Evolutionary conservation across 2,888 invertebrate genomes (phyloP).

Genomic region (Agrilus mali): DNA sequence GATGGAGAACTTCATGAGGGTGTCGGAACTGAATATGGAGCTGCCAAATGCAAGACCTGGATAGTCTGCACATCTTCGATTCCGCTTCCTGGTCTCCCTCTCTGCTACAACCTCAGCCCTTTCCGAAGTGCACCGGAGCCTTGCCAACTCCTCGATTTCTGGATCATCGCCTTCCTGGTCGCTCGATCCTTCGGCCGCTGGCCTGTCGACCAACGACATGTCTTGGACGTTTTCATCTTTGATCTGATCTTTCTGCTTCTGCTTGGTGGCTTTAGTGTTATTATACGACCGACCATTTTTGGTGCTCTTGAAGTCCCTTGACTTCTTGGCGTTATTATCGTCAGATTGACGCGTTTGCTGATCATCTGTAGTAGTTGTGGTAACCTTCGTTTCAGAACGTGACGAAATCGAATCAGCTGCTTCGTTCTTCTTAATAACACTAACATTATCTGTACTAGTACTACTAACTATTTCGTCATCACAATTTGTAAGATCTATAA

Average conservation of each 20-base stretch:
- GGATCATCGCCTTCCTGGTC: conserved; percentile 52
- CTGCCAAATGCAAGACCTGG: conserved; percentile 85
- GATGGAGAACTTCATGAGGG: conserved; percentile 95
- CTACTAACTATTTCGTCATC: conserved; percentile 25
- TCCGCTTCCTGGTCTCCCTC: conserved; percentile 60
- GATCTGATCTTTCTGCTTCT: conserved; percentile 1
- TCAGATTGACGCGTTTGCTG: not conserved
- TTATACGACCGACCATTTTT: not conserved
- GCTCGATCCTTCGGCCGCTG: conserved; percentile 37
- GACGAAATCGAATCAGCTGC: not conserved
- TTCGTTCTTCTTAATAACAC: not conserved
- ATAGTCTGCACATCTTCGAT: conserved; percentile 78
- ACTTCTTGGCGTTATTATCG: not conserved
- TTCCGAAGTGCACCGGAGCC: conserved; percentile 79
- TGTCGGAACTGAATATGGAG: conserved; percentile 90
- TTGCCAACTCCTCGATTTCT: conserved; percentile 69
- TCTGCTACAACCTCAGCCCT: conserved; percentile 80
- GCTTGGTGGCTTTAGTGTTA: not conserved
- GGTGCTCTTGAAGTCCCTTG: not conserved
- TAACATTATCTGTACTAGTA: conserved; percentile 9
- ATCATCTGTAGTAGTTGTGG: not conserved
- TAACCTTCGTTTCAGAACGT: too few species aligned
- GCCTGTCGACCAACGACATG: conserved; percentile 29
- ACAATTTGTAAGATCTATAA: conserved; percentile 33
- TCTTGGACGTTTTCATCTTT: conserved; percentile 15